A percentile compares a stretch with the other conserved stretches of the same genome.
These are phyloP conservation scores for Streptopelia turtur DNA, from an alignment of 2,797 vertebrate species.

Conservation along the genomic window DNA sequence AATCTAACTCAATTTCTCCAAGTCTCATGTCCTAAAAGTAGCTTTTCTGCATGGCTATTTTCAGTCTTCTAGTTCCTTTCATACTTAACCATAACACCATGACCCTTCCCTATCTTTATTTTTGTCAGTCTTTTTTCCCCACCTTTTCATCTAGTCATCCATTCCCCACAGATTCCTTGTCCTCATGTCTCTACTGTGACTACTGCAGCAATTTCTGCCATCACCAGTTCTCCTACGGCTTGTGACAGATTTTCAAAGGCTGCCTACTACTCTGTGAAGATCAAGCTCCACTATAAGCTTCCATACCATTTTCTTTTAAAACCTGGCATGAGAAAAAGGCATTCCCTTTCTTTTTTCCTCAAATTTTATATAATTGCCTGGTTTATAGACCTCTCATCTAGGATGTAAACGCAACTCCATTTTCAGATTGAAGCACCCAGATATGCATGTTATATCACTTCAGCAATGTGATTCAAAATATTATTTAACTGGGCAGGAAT, in stretches of 20 bases:
- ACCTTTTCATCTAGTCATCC: background rate
- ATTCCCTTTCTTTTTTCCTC: background rate
- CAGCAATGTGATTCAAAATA: background rate
- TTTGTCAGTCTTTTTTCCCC: background rate
- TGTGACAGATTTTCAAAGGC: background rate
- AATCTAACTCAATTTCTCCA: background rate
- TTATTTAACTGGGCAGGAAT: background rate
- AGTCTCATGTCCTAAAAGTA: background rate
- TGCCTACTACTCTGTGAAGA: background rate
- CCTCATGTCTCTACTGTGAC: background rate
- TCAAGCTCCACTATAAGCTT: background rate
- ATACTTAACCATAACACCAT: background rate
- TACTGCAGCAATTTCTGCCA: background rate
- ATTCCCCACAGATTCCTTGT: background rate
- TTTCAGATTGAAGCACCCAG: background rate
- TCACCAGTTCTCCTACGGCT: background rate
- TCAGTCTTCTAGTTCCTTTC: background rate
- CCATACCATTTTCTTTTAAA: background rate
- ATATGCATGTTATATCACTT: background rate
- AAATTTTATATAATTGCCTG: background rate
- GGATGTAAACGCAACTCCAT: background rate
- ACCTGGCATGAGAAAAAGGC: background rate
- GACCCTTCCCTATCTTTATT: background rate
- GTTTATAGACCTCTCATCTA: background rate
- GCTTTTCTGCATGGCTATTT: background rate